Percentiles rank a stretch among this genome's conserved stretches.
Conservation (phyloP, 2,797 vertebrate genomes). For the Paratrypauchen microcephalus region DNA sequence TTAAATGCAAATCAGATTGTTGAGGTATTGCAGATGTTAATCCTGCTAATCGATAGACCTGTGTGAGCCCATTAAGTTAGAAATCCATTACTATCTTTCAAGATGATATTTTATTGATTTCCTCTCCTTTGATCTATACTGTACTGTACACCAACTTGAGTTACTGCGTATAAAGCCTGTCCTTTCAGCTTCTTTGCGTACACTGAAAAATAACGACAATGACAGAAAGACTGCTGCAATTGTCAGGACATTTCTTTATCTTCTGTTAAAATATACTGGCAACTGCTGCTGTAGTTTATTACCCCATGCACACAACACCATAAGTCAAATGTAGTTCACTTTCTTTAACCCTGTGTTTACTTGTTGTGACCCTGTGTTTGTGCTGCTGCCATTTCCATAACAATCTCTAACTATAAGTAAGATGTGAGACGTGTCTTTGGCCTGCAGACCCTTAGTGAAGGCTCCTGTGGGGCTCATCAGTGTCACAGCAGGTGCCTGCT, state of each 20-base stretch:
- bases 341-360: conserved; percentile 33
- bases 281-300: conserved; percentile 8
- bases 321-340: conserved; percentile 24
- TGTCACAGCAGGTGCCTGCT: conserved; percentile 61
- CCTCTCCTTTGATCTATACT: conserved; percentile 46
- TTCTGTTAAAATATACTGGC: conserved; percentile 46
- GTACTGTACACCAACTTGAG: conserved; percentile 64
- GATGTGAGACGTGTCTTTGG: conserved; percentile 8
- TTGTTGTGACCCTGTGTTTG: background rate
- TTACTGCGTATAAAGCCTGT: conserved; percentile 70
- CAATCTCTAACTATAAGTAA: conserved; percentile 30
- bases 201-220: conserved; percentile 9
- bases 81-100: conserved; percentile 79
- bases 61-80: conserved; percentile 74
- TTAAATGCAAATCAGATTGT: conserved; percentile 77
- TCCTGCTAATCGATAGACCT: conserved; percentile 73
- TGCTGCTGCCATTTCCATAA: background rate
- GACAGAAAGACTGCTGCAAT: conserved; percentile 37
- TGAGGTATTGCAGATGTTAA: conserved; percentile 75
- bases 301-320: background rate
- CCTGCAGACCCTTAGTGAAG: conserved; percentile 9
- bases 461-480: conserved; percentile 48
- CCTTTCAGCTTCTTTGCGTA: conserved; percentile 36
- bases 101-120: conserved; percentile 77
- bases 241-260: conserved; percentile 68